These are phyloP conservation scores for Burhinus bistriatus DNA, from an alignment of 2,113 vertebrate species.

Conservation along the genomic window DNA sequence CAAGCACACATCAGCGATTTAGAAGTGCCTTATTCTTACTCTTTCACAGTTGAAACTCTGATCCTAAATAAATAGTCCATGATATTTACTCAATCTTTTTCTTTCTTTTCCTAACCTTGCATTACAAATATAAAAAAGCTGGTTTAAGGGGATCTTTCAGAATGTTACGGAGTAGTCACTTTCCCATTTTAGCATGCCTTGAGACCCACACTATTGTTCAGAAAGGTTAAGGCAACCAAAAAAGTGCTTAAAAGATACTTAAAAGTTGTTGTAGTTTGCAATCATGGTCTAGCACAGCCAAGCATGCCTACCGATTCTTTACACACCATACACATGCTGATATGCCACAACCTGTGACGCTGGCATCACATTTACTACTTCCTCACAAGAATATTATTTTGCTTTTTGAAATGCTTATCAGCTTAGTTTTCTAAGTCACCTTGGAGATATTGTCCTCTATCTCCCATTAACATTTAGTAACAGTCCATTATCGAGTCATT, in stretches of 20 bases:
- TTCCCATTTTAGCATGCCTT: neutral
- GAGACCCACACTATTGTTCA: neutral
- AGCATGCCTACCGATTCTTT: neutral
- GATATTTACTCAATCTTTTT: neutral
- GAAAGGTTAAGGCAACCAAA: neutral
- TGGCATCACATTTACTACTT: neutral
- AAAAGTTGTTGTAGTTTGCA: neutral
- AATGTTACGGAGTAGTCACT: neutral
- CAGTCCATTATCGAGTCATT: neutral
- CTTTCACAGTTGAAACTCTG: neutral
- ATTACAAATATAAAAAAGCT: neutral
- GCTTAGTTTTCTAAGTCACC: neutral
- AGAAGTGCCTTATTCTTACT: neutral
- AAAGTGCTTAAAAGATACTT: neutral
- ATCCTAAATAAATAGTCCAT: neutral
- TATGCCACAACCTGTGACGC: neutral
- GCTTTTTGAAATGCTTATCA: neutral
- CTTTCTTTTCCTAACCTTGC: neutral
- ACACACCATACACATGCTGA: neutral
- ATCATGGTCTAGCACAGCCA: neutral
- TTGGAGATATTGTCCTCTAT: fast-evolving
- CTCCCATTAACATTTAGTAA: neutral
- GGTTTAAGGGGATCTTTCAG: neutral
- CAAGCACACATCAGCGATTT: neutral
- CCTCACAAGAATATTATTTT: neutral